Conservation (phyloP, 2,797 vertebrate genomes). For the Gobionotothen gibberifrons region DNA sequence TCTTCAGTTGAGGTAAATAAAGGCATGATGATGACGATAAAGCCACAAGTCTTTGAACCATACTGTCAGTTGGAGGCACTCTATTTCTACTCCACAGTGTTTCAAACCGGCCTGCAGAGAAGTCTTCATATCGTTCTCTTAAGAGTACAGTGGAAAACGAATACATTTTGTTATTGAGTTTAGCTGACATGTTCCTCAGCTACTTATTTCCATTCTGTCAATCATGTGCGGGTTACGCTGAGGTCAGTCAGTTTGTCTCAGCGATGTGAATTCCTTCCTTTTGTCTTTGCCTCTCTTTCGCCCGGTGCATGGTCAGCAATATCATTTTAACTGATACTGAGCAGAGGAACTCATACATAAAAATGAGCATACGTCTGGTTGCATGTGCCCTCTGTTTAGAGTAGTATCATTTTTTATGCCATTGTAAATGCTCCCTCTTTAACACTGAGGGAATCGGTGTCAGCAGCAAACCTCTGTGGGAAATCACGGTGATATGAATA, state of each 20-base stretch:
- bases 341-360: constrained; percentile 59
- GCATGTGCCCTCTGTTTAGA: constrained; percentile 45
- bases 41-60: constrained; percentile 68
- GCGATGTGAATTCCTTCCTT: constrained; percentile 30
- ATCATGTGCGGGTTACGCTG: constrained; percentile 31
- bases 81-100: constrained; percentile 46
- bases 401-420: constrained; percentile 38
- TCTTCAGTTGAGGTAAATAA: constrained; percentile 12
- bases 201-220: constrained; percentile 55
- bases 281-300: constrained; percentile 39
- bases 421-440: constrained; percentile 47
- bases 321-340: constrained; percentile 43
- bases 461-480: constrained; percentile 38
- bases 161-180: constrained; percentile 49
- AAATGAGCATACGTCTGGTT: constrained; percentile 50
- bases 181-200: constrained; percentile 47
- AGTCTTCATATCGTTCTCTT: constrained; percentile 53
- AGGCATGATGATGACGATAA: constrained; percentile 67
- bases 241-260: constrained; percentile 47
- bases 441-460: constrained; percentile 50
- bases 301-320: constrained; percentile 48
- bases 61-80: constrained; percentile 63
- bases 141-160: constrained; percentile 35
- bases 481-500: constrained; percentile 42
- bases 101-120: constrained; percentile 47